Percentiles rank a stretch among this genome's conserved stretches.
These are phyloP conservation scores for Proteles cristata DNA, from an alignment of 2,113 vertebrate genomes.

Conservation along the genomic window DNA sequence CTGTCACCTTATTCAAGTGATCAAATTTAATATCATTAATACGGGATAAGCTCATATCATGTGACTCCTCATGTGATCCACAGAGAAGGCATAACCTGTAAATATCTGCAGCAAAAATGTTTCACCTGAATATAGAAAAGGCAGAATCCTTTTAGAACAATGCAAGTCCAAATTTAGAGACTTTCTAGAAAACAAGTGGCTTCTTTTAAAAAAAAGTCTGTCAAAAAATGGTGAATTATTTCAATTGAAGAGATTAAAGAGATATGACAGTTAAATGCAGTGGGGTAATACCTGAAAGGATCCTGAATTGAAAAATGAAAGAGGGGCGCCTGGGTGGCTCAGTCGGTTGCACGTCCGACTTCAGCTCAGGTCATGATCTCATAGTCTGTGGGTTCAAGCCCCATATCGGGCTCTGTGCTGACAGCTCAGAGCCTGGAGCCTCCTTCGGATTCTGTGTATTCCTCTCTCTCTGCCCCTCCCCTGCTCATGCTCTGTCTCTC, in stretches of 20 bases:
- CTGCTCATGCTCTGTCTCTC: no score
- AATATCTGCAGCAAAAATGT: neutral
- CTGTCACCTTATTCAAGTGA: neutral
- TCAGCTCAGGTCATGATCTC: no score
- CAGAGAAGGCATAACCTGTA: neutral
- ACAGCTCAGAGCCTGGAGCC: no score
- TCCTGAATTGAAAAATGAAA: neutral
- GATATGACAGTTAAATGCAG: neutral
- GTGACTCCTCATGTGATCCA: neutral
- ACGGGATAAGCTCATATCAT: neutral
- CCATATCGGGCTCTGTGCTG: no score
- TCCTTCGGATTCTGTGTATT: no score
- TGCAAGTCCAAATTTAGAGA: neutral
- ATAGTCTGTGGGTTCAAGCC: no score
- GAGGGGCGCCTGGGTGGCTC: neutral
- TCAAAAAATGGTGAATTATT: conserved; percentile 12
- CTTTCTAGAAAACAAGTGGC: neutral
- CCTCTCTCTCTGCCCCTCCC: no score
- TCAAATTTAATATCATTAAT: neutral
- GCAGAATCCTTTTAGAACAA: neutral
- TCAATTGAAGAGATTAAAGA: neutral
- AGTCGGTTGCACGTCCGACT: no score
- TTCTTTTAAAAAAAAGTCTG: neutral
- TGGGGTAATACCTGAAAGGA: neutral
- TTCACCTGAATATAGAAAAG: neutral